Base-by-base conservation (phyloP, 2,113 vertebrate genomes). In the Galeopterus variegatus region DNA sequence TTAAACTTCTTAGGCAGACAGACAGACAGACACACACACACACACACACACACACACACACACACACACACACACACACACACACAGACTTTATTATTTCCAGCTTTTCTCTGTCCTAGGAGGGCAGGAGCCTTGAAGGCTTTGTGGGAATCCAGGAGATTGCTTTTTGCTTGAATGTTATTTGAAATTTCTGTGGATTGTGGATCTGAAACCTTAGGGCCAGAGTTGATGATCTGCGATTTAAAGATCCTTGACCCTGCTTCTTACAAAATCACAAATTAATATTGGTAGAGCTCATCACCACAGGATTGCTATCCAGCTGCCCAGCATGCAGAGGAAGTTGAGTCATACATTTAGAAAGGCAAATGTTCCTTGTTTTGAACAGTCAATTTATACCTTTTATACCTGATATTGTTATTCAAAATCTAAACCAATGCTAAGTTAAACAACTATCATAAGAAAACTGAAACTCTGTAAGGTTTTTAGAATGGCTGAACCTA, bases 131-230 rank as follows among this genome's bases (percentile, higher is more conserved):
- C 17, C 19, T 36, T 62, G 56, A 60, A 56, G 79, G 67, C 41
- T 92, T 93, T 85, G 52, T 80, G 65, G 24, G 60, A 67, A 56
- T 65, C 23, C 28, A 92, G n/a, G 41, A 67, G 60, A 73, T 85
- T 87, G 76, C 73, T 96, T 94, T 93, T 82, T 17, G 77, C 50
- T 56, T 88, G 41, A 81, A 9, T 45, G 10, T 73, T 95, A 83
- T 86, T 89, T 92, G 88, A 88, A 93, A 95, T 96, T 92, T 97
- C 60, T 93, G 62, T 79, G 33, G 54, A 82, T 50, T 86, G 24
- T 84, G 65, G 31, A 60, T 69, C n/a, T 82, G 82, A 83, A 92
- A 54, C 45, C 65, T 97, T 88, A 33, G 19, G 41, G 62, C 92
- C 60, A 92, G 17, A 48, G 65, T 58, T 56, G 52, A 95, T 70